Percentiles rank a stretch among this genome's conserved stretches.
These are phyloP conservation scores for Melanotaenia duboulayi DNA, from an alignment of 2,113 vertebrate species.

Conservation along the genomic window DNA sequence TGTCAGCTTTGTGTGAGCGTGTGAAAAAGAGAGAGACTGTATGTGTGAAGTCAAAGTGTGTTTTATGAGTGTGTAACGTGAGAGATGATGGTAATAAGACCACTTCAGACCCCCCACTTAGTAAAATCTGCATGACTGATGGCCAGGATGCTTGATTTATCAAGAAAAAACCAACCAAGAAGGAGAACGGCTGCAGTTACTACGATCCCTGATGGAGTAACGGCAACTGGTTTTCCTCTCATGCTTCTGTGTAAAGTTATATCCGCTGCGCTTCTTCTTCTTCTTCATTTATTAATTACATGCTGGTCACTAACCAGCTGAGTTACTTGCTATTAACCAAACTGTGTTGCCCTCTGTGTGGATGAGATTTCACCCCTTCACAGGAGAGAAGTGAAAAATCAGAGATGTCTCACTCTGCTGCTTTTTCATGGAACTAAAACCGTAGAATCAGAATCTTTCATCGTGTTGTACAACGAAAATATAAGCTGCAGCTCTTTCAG, in stretches of 20 bases:
- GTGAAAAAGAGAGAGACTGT: too few relatives aligned
- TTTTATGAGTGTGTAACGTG: not conserved
- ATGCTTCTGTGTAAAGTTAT: too few relatives aligned
- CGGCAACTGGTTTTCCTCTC: too few relatives aligned
- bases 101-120: not conserved
- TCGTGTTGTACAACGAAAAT: too few relatives aligned
- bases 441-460: too few relatives aligned
- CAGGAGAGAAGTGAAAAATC: slow-evolving; percentile 16
- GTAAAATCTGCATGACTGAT: not conserved
- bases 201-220: not conserved
- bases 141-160: too few relatives aligned
- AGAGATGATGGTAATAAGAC: not conserved
- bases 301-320: slow-evolving; percentile 47
- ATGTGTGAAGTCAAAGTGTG: not conserved
- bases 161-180: too few relatives aligned
- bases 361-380: slow-evolving; percentile 4
- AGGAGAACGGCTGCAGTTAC: too few relatives aligned
- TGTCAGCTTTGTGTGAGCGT: slow-evolving; percentile 19
- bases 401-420: slow-evolving; percentile 44
- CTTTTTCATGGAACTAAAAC: slow-evolving; percentile 1
- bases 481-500: too few relatives aligned
- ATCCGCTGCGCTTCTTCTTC: not conserved
- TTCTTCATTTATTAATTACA: too few relatives aligned
- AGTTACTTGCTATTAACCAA: slow-evolving; percentile 42
- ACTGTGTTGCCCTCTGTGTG: slow-evolving; percentile 7